Conservation (phyloP, 2,888 invertebrate genomes). For the Aleiodes alternator region DNA sequence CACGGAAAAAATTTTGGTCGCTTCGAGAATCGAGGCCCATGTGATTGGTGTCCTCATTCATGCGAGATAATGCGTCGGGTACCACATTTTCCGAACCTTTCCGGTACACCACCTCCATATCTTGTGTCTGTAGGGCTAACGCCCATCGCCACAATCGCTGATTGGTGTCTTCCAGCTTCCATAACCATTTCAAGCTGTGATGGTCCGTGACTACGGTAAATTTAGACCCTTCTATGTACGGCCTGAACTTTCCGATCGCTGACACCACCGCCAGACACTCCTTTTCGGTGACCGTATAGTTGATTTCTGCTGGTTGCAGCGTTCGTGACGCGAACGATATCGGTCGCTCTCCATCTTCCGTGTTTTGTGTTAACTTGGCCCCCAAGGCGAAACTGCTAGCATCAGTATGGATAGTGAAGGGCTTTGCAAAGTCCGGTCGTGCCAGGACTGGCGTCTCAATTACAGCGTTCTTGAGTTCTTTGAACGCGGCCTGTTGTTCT, state of each 20-base stretch:
- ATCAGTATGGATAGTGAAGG: constrained; percentile 31
- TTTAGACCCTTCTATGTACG: constrained; percentile 13
- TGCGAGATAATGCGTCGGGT: constrained; percentile 46
- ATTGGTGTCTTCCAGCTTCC: not conserved
- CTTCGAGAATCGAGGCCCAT: too few species aligned
- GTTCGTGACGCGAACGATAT: too few species aligned
- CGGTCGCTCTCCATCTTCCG: not conserved
- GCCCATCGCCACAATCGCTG: constrained; percentile 37
- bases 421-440: constrained; percentile 21
- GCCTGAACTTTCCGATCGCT: constrained; percentile 32
- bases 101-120: constrained; percentile 36
- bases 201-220: constrained; percentile 25
- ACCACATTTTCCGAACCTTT: constrained; percentile 39
- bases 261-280: constrained; percentile 5
- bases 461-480: constrained; percentile 5
- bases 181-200: not conserved
- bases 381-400: constrained; percentile 33
- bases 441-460: constrained; percentile 30
- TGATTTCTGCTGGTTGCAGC: constrained; percentile 11
- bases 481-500: constrained; percentile 26
- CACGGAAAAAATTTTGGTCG: too few species aligned
- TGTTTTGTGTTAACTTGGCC: constrained; percentile 18
- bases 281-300: constrained; percentile 25
- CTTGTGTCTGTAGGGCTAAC: constrained; percentile 31
- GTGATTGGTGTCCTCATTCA: constrained; percentile 1